phyloP scores from a whole-genome alignment of 2,797 vertebrate species.

The Halcyon badia region DNA sequence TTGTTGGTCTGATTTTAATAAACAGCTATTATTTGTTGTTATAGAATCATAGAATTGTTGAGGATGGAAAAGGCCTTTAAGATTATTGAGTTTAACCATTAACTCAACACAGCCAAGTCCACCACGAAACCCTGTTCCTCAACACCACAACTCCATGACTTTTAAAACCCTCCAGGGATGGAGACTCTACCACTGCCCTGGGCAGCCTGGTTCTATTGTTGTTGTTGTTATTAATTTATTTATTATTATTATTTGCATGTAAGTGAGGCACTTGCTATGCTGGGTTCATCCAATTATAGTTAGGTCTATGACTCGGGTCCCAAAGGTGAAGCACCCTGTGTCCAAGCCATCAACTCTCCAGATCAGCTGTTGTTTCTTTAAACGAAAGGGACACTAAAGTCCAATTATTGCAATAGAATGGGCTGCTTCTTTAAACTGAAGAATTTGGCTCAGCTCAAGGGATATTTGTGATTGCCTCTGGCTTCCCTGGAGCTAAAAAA shows the following conservation, averaged over 20 bases:
- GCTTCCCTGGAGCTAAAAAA: constrained; percentile 77
- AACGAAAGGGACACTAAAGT: constrained; percentile 75
- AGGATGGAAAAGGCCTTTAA: not conserved
- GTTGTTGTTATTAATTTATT: not conserved
- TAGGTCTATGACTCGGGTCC: not conserved
- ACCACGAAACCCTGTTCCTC: not conserved
- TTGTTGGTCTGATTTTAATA: not conserved
- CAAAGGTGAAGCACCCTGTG: constrained; percentile 31
- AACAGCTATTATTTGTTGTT: not conserved
- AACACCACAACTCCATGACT: not conserved
- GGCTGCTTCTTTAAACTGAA: constrained; percentile 71
- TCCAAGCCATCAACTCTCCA: constrained; percentile 65
- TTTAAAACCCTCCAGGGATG: not conserved
- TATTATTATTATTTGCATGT: not conserved
- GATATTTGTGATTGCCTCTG: constrained; percentile 77
- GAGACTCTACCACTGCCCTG: not conserved
- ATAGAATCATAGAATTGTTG: not conserved
- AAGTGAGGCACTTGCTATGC: constrained; percentile 1
- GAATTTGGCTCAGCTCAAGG: constrained; percentile 75
- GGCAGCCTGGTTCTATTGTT: not conserved
- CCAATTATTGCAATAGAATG: constrained; percentile 71
- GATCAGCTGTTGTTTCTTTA: constrained; percentile 74
- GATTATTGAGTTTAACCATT: not conserved
- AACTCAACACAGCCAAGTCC: not conserved
- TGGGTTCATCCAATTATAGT: constrained; percentile 28